Evolutionary conservation across 2,797 vertebrate species (phyloP).

Genomic region (Molothrus aeneus): DNA sequence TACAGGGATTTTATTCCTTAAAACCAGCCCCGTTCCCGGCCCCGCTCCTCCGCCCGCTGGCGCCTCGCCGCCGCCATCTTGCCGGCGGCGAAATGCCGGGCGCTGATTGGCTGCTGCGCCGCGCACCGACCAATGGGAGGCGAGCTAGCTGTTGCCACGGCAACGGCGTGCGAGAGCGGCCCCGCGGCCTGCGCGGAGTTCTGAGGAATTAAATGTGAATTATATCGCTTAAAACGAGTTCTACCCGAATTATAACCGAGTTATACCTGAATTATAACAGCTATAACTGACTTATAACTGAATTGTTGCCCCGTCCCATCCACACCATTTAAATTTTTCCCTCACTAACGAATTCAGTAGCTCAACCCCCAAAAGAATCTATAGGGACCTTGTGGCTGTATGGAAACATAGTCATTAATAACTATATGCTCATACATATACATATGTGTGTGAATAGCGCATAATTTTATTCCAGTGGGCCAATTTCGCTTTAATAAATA

Average conservation of each 20-base stretch:
- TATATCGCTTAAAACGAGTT: background rate
- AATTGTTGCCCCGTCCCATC: background rate
- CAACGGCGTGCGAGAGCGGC: background rate
- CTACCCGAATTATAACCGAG: background rate
- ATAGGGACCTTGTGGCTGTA: background rate
- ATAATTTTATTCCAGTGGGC: constrained; percentile 27
- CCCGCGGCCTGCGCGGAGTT: background rate
- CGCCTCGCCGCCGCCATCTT: background rate
- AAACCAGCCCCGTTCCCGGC: rapidly evolving
- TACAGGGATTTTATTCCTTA: background rate
- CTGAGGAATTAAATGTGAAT: rapidly evolving
- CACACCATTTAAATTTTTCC: background rate
- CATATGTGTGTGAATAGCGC: background rate
- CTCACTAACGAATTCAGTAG: background rate
- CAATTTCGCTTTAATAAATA: constrained; percentile 61
- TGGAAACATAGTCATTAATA: background rate
- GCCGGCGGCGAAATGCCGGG: rapidly evolving
- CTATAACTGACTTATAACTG: rapidly evolving
- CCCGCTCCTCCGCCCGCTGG: rapidly evolving
- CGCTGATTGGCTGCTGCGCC: background rate
- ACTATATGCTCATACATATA: too few species aligned
- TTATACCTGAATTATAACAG: background rate
- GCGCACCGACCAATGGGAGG: background rate
- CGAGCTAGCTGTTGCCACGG: background rate
- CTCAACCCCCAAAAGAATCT: background rate